Evolutionary conservation across 2,797 vertebrate species (phyloP).

Genomic region (Poecilia picta): DNA sequence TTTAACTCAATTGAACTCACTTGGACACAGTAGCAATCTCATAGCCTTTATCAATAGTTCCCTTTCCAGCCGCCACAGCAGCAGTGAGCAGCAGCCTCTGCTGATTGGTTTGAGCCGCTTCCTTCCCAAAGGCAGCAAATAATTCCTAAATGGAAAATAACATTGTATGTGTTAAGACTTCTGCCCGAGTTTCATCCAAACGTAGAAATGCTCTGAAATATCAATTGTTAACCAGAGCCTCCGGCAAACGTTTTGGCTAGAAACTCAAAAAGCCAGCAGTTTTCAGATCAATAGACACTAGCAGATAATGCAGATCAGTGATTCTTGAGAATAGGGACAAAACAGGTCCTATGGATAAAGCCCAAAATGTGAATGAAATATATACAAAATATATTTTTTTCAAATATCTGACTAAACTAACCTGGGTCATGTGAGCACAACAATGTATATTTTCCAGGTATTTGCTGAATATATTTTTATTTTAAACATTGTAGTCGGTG

Average conservation of each 20-base stretch:
- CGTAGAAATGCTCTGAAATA: background rate
- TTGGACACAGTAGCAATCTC: constrained; percentile 73
- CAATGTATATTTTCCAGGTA: too few species aligned
- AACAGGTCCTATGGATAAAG: too few species aligned
- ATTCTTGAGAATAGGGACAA: too few species aligned
- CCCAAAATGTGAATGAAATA: too few species aligned
- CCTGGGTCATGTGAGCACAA: too few species aligned
- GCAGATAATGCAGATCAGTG: background rate
- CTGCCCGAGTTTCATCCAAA: background rate
- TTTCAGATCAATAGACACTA: background rate
- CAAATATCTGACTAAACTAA: too few species aligned
- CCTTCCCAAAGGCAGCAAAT: constrained; percentile 66
- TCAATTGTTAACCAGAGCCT: background rate
- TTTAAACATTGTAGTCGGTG: too few species aligned
- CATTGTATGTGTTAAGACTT: background rate
- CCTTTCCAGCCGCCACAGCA: constrained; percentile 73
- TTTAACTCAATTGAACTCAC: constrained; percentile 62
- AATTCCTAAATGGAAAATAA: constrained; percentile 69
- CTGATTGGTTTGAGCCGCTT: constrained; percentile 48
- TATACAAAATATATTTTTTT: too few species aligned
- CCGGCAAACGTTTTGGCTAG: background rate
- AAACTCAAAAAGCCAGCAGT: background rate
- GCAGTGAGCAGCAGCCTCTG: constrained; percentile 77
- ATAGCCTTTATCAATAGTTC: constrained; percentile 73
- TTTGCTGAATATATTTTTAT: too few species aligned